Conservation (phyloP, 1,140 invertebrate species). For the Magallana ariakensis region DNA sequence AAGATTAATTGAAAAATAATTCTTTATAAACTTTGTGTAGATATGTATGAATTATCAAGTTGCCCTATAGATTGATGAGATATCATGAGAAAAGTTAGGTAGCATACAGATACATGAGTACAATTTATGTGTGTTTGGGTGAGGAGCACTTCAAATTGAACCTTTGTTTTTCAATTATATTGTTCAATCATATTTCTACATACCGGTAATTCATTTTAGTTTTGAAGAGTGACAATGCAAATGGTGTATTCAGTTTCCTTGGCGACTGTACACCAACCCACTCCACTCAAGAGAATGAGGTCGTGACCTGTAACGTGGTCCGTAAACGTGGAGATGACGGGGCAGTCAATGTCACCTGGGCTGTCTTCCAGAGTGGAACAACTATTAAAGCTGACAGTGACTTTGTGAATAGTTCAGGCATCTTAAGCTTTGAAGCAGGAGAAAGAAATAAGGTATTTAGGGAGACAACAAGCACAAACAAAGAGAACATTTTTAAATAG, state of each 20-base stretch:
- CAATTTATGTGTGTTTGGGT: background rate
- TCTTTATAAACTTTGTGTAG: too few species aligned
- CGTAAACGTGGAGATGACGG: constrained; percentile 72
- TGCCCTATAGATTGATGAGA: too few species aligned
- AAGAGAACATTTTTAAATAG: background rate
- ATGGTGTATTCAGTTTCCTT: constrained; percentile 76
- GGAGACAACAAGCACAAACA: background rate
- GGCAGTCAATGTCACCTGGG: constrained; percentile 73
- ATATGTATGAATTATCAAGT: too few species aligned
- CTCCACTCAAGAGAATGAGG: constrained; percentile 58
- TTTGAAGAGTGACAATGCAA: constrained; percentile 79
- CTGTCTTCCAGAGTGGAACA: constrained; percentile 61
- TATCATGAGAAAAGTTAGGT: too few species aligned
- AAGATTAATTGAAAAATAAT: too few species aligned
- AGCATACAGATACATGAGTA: too few species aligned
- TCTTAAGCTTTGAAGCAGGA: constrained; percentile 71
- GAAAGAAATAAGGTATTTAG: constrained; percentile 69
- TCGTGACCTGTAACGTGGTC: constrained; percentile 68
- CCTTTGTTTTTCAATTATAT: too few species aligned
- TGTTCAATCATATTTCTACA: too few species aligned
- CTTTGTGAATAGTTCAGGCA: constrained; percentile 70
- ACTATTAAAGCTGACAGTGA: constrained; percentile 62
- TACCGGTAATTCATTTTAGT: constrained; percentile 66
- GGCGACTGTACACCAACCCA: constrained; percentile 66
- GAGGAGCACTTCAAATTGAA: too few species aligned